phyloP scores from a whole-genome alignment of 1,140 invertebrate genomes.

The Lepidotrigona ventralis region DNA sequence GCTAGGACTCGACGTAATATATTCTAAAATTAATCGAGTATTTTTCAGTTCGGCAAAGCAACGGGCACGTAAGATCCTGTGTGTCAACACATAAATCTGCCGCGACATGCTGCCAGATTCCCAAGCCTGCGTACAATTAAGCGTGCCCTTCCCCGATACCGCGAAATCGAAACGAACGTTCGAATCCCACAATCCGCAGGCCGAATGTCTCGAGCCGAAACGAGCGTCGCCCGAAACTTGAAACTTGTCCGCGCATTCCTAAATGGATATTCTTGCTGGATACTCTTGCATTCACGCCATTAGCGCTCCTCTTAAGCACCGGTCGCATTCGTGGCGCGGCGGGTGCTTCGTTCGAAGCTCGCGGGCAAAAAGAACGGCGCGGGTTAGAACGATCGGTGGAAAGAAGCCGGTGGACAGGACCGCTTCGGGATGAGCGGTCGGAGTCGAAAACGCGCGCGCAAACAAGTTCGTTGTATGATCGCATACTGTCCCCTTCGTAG shows the following conservation, averaged over 20 bases:
- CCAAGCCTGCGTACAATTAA: not conserved
- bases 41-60: no score
- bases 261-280: slow-evolving; percentile 6
- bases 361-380: slow-evolving; percentile 62
- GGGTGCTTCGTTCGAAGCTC: slow-evolving; percentile 51
- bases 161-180: not conserved
- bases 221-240: slow-evolving; percentile 17
- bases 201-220: not conserved
- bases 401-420: slow-evolving; percentile 19
- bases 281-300: slow-evolving; percentile 68
- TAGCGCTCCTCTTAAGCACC: slow-evolving; percentile 65
- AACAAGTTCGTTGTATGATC: slow-evolving; percentile 51
- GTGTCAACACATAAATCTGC: not conserved
- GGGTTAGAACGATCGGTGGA: slow-evolving; percentile 26
- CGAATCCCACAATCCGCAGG: not conserved
- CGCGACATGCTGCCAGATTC: not conserved
- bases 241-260: slow-evolving; percentile 48
- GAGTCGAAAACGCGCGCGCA: slow-evolving; percentile 50
- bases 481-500: slow-evolving; percentile 29
- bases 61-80: no score
- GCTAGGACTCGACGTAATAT: not conserved
- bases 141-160: not conserved
- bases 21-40: no score
- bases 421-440: not conserved
- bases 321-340: slow-evolving; percentile 52